Evolutionary conservation across 2,888 invertebrate species (phyloP), one percentile per base, ranked within the genome.

Genomic region (Epistrophe eligans): DNA sequence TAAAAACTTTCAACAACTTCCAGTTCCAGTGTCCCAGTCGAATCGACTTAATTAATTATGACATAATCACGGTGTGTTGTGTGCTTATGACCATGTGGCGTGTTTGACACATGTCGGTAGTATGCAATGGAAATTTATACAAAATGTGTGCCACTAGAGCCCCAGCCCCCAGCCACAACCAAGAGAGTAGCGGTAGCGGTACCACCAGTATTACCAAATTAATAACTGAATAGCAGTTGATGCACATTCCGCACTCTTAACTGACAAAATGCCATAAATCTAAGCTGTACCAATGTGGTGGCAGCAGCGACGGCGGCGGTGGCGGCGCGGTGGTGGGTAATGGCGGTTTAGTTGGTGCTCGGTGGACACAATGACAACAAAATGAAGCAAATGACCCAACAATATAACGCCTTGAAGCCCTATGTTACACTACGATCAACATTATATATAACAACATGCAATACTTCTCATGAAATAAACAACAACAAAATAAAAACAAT

Each of bases 341-440:
- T 15, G 38, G 28, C 4, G 10, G 38, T 17, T 67, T 50, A 3
- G 40, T 24, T 28, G 35, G n/a, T 40, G 48, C 4, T 48, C 4
- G 11, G 13, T 38, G 38, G 38, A 52, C 38, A 19, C 38, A 38
- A 28, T 76, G 66, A 64, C 64, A 66, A 72, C 76, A 74, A 70
- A 73, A 52, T 45, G 55, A 79, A 87, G 79, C 79, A 83, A 87
- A 87, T 87, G 87, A 87, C 83, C 83, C 87, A 76, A 76, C 83
- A 79, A 76, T 87, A 72, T 85, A 87, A 87, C 87, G 87, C 83
- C 87, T 87, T 87, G 87, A 87, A 87, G 83, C 76, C 87, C 87
- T 83, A 79, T 40, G 79, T 87, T 87, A 87, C 83, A 87, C 79
- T 72, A 83, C 52, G 13, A 62, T 67, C 32, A 70, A 24, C 17